phyloP scores from a whole-genome alignment of 2,888 invertebrate species.

The Epirrhoe tristata region DNA sequence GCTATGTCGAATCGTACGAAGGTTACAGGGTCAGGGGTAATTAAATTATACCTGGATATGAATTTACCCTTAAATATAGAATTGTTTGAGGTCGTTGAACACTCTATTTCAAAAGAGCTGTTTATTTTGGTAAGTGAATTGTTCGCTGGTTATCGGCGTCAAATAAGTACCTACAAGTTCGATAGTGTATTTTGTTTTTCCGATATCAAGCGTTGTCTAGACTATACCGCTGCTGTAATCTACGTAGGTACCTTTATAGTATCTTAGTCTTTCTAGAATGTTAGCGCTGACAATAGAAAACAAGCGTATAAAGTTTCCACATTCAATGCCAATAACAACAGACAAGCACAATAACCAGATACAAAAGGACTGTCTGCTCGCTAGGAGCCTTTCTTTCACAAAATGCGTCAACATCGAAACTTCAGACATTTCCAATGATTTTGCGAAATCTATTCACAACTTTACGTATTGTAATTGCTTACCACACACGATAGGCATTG shows the following conservation, averaged over 20 bases:
- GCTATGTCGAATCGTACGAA: conserved; percentile 6
- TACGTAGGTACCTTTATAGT: background rate
- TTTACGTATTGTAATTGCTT: conserved; percentile 14
- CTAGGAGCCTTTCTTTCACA: conserved; percentile 23
- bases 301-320: conserved; percentile 15
- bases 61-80: conserved; percentile 5
- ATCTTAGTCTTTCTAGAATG: background rate
- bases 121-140: background rate
- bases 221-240: background rate
- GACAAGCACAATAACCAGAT: conserved; percentile 17
- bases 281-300: background rate
- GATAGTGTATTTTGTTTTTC: background rate
- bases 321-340: conserved; percentile 8
- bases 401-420: conserved; percentile 29
- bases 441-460: conserved; percentile 28
- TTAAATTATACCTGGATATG: conserved; percentile 12
- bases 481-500: conserved; percentile 1
- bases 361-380: conserved; percentile 19
- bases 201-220: background rate
- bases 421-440: conserved; percentile 22
- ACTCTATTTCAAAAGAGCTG: background rate
- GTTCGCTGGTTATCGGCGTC: background rate
- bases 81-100: conserved; percentile 7
- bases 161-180: background rate
- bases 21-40: conserved; percentile 28